Base-by-base conservation (phyloP, 1,140 invertebrate species). In the Procambarus virginalis region DNA sequence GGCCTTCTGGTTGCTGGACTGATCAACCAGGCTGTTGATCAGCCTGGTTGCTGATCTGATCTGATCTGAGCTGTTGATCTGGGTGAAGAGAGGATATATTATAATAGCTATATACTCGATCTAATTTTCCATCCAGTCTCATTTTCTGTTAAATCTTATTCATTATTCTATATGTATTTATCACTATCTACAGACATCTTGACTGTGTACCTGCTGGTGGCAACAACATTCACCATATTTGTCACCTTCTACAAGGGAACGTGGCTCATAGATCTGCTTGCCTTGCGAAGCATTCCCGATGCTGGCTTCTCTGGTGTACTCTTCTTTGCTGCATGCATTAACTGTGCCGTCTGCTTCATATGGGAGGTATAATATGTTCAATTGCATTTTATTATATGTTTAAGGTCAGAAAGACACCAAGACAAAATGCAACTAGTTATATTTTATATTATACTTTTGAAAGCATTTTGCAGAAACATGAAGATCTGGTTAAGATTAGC, bases 301-400 rank as follows among this genome's bases (percentile, higher is more conserved):
- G 9, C 48, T 20, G 79, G 84, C 22, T 89, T 84, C 75, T 70
- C 76, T 46, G 83, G 81, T 46, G 86, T 90, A 5, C 22, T 92
- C 14, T 85, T 92, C 48, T 68, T 90, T 10, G 70, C 77, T 68
- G 84, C 78, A 17, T 70, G 87, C 46, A 73, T 82, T 49, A 84
- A 68, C 77, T 91, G 78, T 3, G 77, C 58, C 49, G 70, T 90
- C 70, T 90, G 84, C 78, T 92, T 92, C 68, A 76, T 92, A 3
- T 92, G 92, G 92, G 92, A 92, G 90, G 92, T 92, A 51, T 73
- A 90, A 68, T 8, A 46, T 0, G 4, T 64, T 55, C 6, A 2
- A 3, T 8, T 73, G 20, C 34, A 8, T 73, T 34, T 8, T 34
- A 2, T 8, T 73, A 73, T 22, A 34, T 34, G 34, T 34, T 34